phyloP scores from a whole-genome alignment of 2,888 invertebrate genomes.

The Schrankia costaestrigalis region DNA sequence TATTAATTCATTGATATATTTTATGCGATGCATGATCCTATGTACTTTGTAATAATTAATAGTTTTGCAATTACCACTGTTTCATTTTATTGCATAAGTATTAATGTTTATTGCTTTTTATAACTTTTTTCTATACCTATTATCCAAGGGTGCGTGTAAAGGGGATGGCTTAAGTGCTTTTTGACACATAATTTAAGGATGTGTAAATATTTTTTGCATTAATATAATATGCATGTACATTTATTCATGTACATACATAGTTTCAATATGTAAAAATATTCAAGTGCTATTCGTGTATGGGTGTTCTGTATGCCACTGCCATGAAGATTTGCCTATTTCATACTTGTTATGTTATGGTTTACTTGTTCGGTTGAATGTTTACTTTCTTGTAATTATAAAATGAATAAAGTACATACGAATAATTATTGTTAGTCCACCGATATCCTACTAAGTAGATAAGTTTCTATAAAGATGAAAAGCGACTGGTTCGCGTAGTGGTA shows the following conservation, averaged over 20 bases:
- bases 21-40: slow-evolving; percentile 37
- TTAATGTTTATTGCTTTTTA: slow-evolving; percentile 34
- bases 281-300: slow-evolving; percentile 69
- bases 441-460: slow-evolving; percentile 53
- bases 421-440: slow-evolving; percentile 36
- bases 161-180: slow-evolving; percentile 70
- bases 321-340: slow-evolving; percentile 34
- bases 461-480: slow-evolving; percentile 42
- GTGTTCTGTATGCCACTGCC: slow-evolving; percentile 74
- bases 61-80: slow-evolving; percentile 28
- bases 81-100: slow-evolving; percentile 29
- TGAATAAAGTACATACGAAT: slow-evolving; percentile 27
- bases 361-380: slow-evolving; percentile 20
- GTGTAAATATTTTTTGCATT: slow-evolving; percentile 77
- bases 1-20: slow-evolving; percentile 32
- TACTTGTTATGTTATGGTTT: slow-evolving; percentile 19
- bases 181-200: slow-evolving; percentile 60
- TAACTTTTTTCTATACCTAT: slow-evolving; percentile 30
- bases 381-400: slow-evolving; percentile 25
- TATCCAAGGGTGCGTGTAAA: slow-evolving; percentile 42
- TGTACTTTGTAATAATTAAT: slow-evolving; percentile 31
- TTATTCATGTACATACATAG: slow-evolving; percentile 66
- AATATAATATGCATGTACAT: slow-evolving; percentile 62
- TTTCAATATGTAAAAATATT: slow-evolving; percentile 63
- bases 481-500: slow-evolving; percentile 54